Percentiles rank a stretch among this genome's conserved stretches.
These are phyloP conservation scores for Perdita meconis DNA, from an alignment of 2,888 invertebrate species.

Conservation along the genomic window DNA sequence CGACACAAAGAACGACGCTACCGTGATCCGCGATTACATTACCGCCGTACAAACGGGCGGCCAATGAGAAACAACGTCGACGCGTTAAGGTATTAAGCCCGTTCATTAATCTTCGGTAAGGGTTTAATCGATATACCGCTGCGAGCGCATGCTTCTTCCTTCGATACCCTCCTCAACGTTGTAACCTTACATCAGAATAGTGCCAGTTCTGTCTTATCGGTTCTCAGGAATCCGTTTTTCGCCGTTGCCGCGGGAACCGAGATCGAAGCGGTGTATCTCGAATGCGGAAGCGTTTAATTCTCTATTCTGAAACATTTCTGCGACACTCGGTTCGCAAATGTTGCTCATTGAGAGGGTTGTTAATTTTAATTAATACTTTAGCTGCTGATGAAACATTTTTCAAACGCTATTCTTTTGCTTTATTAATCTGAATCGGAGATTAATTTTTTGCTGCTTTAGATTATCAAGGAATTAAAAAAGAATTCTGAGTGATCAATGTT, in stretches of 20 bases:
- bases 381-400: too few species aligned
- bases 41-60: constrained; percentile 29
- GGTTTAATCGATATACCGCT: constrained; percentile 27
- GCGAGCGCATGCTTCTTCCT: not conserved
- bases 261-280: too few species aligned
- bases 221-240: not conserved
- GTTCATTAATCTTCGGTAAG: constrained; percentile 54
- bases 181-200: not conserved
- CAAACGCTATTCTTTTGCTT: too few species aligned
- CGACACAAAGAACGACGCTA: constrained; percentile 36
- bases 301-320: too few species aligned
- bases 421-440: too few species aligned
- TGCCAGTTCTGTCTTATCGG: not conserved
- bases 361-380: too few species aligned
- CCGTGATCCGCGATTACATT: constrained; percentile 49
- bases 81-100: constrained; percentile 36
- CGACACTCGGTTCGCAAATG: too few species aligned
- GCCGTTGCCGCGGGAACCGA: not conserved
- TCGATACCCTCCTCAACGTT: not conserved
- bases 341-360: too few species aligned
- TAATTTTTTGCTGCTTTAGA: too few species aligned
- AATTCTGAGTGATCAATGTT: too few species aligned
- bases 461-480: too few species aligned
- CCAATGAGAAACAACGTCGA: constrained; percentile 34
- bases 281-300: too few species aligned